Percentiles rank a stretch among this genome's conserved stretches.
Evolutionary conservation across 2,113 vertebrate genomes (phyloP).

Genomic region (Scalopus aquaticus): DNA sequence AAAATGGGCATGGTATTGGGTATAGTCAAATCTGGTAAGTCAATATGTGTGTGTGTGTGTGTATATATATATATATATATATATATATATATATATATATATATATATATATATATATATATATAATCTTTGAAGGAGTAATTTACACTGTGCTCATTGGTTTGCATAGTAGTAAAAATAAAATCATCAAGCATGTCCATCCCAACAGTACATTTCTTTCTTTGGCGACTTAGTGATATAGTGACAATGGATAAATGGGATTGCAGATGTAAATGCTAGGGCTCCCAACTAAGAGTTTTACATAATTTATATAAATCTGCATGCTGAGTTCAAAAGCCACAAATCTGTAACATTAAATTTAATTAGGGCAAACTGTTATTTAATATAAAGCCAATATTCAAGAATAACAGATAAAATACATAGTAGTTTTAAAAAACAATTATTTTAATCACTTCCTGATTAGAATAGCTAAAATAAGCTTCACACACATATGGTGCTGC

Average conservation of each 20-base stretch:
- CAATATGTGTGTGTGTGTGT: too few relatives aligned
- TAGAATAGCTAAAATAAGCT: background rate
- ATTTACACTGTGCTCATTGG: background rate
- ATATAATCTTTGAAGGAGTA: background rate
- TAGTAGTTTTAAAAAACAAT: constrained; percentile 20
- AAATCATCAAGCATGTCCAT: background rate
- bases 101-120: too few relatives aligned
- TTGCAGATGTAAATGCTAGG: background rate
- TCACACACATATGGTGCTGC: background rate
- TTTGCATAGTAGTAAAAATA: background rate
- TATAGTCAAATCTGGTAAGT: background rate
- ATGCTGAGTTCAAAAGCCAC: constrained; percentile 57
- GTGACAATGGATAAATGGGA: background rate
- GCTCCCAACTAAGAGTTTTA: background rate
- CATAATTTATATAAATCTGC: constrained; percentile 67
- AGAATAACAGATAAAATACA: constrained; percentile 61
- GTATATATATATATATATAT: too few relatives aligned
- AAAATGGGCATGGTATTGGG: background rate
- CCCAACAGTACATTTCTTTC: background rate
- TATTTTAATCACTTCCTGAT: constrained; percentile 52
- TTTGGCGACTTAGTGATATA: background rate
- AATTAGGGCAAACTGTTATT: constrained; percentile 66
- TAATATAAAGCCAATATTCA: constrained; percentile 62
- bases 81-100: too few relatives aligned
- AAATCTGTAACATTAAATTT: constrained; percentile 62